phyloP scores from a whole-genome alignment of 2,888 invertebrate species.

The Crossocerus cetratus region DNA sequence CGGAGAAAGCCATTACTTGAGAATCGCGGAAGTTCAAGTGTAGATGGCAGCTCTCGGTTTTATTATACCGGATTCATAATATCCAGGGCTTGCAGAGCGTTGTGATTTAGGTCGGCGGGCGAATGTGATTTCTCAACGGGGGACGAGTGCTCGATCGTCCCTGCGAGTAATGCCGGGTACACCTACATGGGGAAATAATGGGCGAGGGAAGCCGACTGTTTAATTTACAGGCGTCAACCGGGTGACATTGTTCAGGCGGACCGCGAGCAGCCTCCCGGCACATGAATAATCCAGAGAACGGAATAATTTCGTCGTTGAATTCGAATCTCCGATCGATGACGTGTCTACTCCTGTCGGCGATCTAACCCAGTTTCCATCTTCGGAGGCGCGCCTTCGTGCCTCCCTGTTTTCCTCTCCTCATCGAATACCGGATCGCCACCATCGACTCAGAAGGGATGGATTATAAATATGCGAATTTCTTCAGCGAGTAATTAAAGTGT shows the following conservation, averaged over 20 bases:
- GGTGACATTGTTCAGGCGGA: conserved; percentile 21
- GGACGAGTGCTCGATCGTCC: too few relatives aligned
- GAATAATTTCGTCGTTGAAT: conserved; percentile 57
- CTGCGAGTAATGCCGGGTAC: not conserved
- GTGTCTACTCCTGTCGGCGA: conserved; percentile 51
- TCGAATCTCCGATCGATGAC: conserved; percentile 59
- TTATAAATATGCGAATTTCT: conserved; percentile 56
- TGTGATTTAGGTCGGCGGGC: too few relatives aligned
- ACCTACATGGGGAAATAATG: not conserved
- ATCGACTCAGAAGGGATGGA: conserved; percentile 24
- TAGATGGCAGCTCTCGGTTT: too few relatives aligned
- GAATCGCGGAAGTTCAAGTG: too few relatives aligned
- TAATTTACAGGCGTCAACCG: conserved; percentile 40
- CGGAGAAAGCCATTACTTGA: too few relatives aligned
- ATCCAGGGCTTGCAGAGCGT: too few relatives aligned
- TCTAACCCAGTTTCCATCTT: conserved; percentile 60
- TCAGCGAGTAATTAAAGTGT: not conserved
- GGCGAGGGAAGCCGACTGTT: conserved; percentile 12
- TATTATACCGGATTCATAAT: too few relatives aligned
- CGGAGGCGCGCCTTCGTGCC: conserved; percentile 38
- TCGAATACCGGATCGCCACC: not conserved
- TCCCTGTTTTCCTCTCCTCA: conserved; percentile 22
- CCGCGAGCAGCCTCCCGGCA: conserved; percentile 16
- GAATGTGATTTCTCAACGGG: too few relatives aligned
- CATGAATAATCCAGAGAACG: conserved; percentile 55